Percentiles rank a stretch among this genome's conserved stretches.
These are phyloP conservation scores for Drosophila simulans DNA, from an alignment of 1,140 invertebrate species.

Conservation along the genomic window DNA sequence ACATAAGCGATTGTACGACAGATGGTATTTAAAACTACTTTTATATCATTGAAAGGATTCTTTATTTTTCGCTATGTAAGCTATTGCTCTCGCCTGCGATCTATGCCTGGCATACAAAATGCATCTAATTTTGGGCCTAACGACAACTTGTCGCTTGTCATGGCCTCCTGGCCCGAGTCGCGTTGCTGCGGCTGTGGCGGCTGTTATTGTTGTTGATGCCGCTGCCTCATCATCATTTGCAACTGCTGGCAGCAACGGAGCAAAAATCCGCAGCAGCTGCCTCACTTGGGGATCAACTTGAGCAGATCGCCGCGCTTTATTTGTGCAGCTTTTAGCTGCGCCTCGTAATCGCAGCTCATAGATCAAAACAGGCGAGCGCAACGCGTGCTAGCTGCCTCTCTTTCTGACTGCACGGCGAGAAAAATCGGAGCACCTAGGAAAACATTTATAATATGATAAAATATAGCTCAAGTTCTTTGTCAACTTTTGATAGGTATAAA, in stretches of 20 bases:
- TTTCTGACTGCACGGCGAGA: constrained; percentile 19
- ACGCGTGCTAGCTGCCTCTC: constrained; percentile 40
- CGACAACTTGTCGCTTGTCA: constrained; percentile 80
- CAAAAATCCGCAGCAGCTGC: constrained; percentile 45
- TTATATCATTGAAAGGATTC: too few species aligned
- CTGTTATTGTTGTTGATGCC: constrained; percentile 33
- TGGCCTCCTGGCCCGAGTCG: constrained; percentile 46
- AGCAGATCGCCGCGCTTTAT: constrained; percentile 59
- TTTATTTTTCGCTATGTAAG: constrained; percentile 6
- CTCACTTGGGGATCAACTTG: constrained; percentile 55
- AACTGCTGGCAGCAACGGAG: constrained; percentile 60
- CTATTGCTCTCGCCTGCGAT: constrained; percentile 20
- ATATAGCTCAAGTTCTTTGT: too few species aligned
- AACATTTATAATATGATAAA: not conserved
- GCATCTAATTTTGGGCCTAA: constrained; percentile 81
- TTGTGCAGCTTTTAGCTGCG: constrained; percentile 70
- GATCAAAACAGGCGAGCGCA: constrained; percentile 40
- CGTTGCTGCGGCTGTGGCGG: not conserved
- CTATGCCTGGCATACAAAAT: constrained; percentile 67
- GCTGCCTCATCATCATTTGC: constrained; percentile 76
- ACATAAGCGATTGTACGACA: too few species aligned
- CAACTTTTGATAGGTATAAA: not conserved
- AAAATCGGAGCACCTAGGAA: not conserved
- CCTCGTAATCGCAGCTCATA: constrained; percentile 61
- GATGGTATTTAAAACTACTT: too few species aligned